Evolutionary conservation across 2,113 vertebrate genomes (phyloP).

Genomic region (Panthera tigris): DNA sequence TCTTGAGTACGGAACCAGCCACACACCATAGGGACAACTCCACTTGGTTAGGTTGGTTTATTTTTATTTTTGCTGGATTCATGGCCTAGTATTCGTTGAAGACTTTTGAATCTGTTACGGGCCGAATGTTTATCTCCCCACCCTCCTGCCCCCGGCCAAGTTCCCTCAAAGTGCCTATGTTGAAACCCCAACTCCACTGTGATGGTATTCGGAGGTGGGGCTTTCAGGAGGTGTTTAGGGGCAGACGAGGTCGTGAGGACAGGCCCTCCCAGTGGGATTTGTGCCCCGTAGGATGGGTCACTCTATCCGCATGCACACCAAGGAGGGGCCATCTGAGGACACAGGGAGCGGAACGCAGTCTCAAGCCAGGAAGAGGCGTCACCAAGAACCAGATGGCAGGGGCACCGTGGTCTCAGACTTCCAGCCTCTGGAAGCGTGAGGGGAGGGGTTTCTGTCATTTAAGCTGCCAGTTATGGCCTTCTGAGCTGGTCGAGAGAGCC

Average conservation of each 20-base stretch:
- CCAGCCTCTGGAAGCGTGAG: neutral
- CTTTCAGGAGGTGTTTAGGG: too few relatives aligned
- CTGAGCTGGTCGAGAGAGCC: neutral
- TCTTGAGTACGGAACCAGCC: fast-evolving
- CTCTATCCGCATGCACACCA: too few relatives aligned
- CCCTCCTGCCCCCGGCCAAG: neutral
- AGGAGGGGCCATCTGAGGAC: neutral
- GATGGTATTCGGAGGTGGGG: neutral
- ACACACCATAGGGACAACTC: fast-evolving
- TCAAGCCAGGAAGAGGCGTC: neutral
- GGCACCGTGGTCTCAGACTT: neutral
- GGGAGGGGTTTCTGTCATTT: neutral
- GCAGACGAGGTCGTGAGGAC: neutral
- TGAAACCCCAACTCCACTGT: neutral
- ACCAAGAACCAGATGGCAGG: neutral
- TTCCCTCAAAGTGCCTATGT: neutral
- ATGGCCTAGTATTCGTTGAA: neutral
- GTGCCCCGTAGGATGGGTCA: neutral
- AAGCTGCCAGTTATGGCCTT: neutral
- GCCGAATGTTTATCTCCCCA: neutral
- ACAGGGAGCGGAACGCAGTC: neutral
- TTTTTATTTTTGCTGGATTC: neutral
- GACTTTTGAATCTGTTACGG: neutral
- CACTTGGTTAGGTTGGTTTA: neutral
- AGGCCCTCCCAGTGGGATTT: neutral